These are phyloP conservation scores for Anarhynchus alexandrinus DNA, from an alignment of 2,113 vertebrate genomes.

Conservation along the genomic window DNA sequence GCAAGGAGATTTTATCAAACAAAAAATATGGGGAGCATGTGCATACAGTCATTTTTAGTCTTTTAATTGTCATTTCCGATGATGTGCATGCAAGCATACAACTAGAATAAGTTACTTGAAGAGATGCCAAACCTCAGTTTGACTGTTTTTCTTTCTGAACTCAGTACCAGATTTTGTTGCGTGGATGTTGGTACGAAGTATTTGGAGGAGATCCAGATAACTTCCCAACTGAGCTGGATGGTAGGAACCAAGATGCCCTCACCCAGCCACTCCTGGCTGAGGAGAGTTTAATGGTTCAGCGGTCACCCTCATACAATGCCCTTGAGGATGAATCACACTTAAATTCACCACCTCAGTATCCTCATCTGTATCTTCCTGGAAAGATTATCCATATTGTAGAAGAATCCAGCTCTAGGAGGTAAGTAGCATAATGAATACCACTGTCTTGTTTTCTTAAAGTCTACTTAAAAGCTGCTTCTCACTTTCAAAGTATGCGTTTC, in stretches of 20 bases:
- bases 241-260: slow-evolving; percentile 74
- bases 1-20: background rate
- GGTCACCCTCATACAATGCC: slow-evolving; percentile 82
- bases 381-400: slow-evolving; percentile 88
- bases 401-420: slow-evolving; percentile 83
- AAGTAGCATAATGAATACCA: background rate
- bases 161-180: slow-evolving; percentile 93
- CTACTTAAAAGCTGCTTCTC: background rate
- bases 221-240: slow-evolving; percentile 87
- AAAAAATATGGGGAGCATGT: background rate
- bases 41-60: background rate
- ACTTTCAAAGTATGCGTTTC: rapidly evolving
- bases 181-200: slow-evolving; percentile 90
- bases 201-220: slow-evolving; percentile 87
- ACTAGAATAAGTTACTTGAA: background rate
- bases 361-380: slow-evolving; percentile 88
- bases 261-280: slow-evolving; percentile 89
- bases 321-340: slow-evolving; percentile 76
- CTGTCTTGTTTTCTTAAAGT: background rate
- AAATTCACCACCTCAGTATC: slow-evolving; percentile 73
- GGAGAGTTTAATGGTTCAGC: slow-evolving; percentile 83
- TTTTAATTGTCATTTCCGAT: background rate
- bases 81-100: background rate
- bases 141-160: background rate
- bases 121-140: background rate